Conservation (phyloP, 2,113 vertebrate species). For the Edolisoma coerulescens region DNA sequence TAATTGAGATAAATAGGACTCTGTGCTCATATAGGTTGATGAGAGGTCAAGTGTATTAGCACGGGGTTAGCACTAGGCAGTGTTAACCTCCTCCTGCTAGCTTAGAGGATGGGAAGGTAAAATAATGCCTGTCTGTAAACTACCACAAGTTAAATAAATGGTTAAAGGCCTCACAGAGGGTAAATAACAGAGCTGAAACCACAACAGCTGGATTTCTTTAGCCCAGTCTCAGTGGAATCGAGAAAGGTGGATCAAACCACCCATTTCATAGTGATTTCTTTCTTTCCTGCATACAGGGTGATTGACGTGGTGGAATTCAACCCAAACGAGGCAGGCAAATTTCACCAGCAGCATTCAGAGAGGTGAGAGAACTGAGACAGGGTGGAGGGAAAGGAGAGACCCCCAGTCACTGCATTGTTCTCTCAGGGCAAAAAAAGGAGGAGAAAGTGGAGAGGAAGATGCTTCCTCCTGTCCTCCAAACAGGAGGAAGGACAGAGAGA, state of each 20-base stretch:
- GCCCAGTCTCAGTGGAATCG: not conserved
- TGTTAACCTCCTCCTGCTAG: not conserved
- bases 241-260: not conserved
- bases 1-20: not conserved
- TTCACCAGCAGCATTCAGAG: not conserved
- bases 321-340: not conserved
- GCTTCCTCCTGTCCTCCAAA: not conserved
- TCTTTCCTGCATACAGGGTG: not conserved
- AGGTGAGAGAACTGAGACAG: not conserved
- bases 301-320: fast-evolving
- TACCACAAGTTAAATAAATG: not conserved
- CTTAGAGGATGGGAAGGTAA: not conserved
- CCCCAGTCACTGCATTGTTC: no score
- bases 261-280: not conserved
- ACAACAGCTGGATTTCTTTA: not conserved
- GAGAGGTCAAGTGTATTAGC: not conserved
- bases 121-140: not conserved
- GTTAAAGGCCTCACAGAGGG: not conserved
- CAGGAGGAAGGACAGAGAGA: not conserved
- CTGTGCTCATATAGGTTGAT: not conserved
- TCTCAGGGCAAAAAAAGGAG: not conserved
- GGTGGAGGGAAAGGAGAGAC: not conserved
- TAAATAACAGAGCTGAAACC: not conserved
- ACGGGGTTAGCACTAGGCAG: not conserved
- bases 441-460: not conserved